Evolutionary conservation across 2,888 invertebrate species (phyloP).

Genomic region (Mycalesis mineus): DNA sequence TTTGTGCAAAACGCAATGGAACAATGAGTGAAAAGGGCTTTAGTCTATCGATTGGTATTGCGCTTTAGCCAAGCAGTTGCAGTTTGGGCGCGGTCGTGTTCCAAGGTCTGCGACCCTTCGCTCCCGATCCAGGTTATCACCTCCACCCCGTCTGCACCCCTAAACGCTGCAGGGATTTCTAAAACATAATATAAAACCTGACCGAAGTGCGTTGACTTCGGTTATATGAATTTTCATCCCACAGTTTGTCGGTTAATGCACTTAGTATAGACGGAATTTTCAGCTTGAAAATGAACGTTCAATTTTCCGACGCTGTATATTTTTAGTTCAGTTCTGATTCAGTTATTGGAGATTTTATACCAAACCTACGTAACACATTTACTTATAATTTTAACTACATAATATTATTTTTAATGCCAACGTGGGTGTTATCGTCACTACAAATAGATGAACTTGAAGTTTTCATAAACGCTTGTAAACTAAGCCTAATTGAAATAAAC

Average conservation of each 20-base stretch:
- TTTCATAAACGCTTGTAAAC: no score
- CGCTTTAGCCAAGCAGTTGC: background rate
- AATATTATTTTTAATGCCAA: no score
- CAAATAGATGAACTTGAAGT: no score
- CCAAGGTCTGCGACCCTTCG: slow-evolving; percentile 70
- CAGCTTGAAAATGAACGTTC: background rate
- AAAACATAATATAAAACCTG: slow-evolving; percentile 64
- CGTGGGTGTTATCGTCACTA: no score
- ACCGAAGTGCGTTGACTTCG: slow-evolving; percentile 68
- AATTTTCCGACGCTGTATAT: background rate
- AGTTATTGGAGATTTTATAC: no score
- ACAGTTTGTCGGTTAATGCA: slow-evolving; percentile 23
- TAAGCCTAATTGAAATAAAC: no score
- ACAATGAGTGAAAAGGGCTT: slow-evolving; percentile 5
- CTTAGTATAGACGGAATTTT: slow-evolving; percentile 11
- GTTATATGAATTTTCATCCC: slow-evolving; percentile 23
- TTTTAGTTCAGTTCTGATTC: background rate
- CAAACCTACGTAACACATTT: background rate
- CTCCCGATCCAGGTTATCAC: slow-evolving; percentile 76
- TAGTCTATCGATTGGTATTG: slow-evolving; percentile 8
- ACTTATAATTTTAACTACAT: no score
- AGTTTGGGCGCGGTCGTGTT: slow-evolving; percentile 60
- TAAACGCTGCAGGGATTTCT: slow-evolving; percentile 70
- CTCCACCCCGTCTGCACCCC: slow-evolving; percentile 51
- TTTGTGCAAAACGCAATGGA: background rate